These are phyloP conservation scores for Enchytraeus crypticus DNA, from an alignment of 2,888 invertebrate species.

Conservation along the genomic window DNA sequence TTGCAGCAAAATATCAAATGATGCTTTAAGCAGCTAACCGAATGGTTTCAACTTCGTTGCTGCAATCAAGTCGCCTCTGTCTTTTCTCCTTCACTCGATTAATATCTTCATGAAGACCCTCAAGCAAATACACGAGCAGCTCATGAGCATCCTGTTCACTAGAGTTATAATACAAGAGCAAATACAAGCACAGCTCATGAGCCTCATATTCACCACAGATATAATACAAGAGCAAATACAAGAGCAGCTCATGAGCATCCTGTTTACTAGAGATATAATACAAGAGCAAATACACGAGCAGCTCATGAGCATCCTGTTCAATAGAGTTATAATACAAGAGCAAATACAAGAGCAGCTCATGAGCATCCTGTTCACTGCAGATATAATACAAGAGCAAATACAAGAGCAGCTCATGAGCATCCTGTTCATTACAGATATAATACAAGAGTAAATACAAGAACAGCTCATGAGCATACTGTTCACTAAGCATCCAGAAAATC, in stretches of 20 bases:
- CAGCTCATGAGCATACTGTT: constrained; percentile 83
- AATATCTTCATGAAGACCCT: constrained; percentile 78
- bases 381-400: constrained; percentile 53
- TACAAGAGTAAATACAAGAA: constrained; percentile 60
- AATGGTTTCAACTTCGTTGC: constrained; percentile 5
- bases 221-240: constrained; percentile 55
- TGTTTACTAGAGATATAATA: constrained; percentile 51
- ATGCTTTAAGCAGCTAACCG: too few species aligned
- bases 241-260: constrained; percentile 82
- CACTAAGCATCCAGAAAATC: too few species aligned
- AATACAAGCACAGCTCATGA: constrained; percentile 78
- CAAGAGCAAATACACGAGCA: constrained; percentile 69
- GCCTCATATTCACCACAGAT: constrained; percentile 62
- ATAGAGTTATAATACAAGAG: constrained; percentile 22
- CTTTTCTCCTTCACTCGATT: constrained; percentile 50
- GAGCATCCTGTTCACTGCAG: constrained; percentile 65
- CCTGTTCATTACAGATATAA: constrained; percentile 55
- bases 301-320: constrained; percentile 79
- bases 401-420: constrained; percentile 81
- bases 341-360: constrained; percentile 78
- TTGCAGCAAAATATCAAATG: too few species aligned
- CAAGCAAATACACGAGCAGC: constrained; percentile 76
- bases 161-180: constrained; percentile 40
- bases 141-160: constrained; percentile 75
- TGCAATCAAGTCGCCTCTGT: not conserved